phyloP scores from a whole-genome alignment of 1,140 invertebrate genomes.

The Laupala kohalensis region DNA sequence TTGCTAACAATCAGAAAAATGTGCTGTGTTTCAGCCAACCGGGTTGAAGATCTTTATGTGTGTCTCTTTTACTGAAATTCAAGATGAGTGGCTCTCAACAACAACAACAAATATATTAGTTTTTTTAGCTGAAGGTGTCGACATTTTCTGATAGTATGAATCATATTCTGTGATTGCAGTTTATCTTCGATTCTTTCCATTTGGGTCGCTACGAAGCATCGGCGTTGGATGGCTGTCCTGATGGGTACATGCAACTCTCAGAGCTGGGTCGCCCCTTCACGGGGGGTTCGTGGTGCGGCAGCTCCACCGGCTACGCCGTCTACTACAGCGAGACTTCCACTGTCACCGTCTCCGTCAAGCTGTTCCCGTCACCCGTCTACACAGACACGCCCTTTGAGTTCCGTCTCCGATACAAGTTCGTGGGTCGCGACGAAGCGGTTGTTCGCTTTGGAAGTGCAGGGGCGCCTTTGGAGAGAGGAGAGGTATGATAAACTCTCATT shows the following conservation, averaged over 20 bases:
- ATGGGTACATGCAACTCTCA: constrained; percentile 54
- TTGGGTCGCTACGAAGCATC: constrained; percentile 54
- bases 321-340: constrained; percentile 77
- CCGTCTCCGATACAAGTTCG: constrained; percentile 62
- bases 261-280: constrained; percentile 69
- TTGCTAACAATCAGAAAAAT: too few relatives aligned
- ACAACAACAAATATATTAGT: too few relatives aligned
- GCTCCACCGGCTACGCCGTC: constrained; percentile 55
- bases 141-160: too few relatives aligned
- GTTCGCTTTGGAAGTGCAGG: constrained; percentile 58
- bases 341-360: constrained; percentile 56
- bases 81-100: too few relatives aligned
- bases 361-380: constrained; percentile 50
- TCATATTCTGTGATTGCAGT: constrained; percentile 37
- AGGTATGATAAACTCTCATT: too few relatives aligned
- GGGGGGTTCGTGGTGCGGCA: constrained; percentile 71
- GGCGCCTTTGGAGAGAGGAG: constrained; percentile 56
- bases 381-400: constrained; percentile 55
- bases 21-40: too few relatives aligned
- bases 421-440: constrained; percentile 55
- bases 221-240: constrained; percentile 34
- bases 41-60: too few relatives aligned
- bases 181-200: constrained; percentile 71
- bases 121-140: too few relatives aligned
- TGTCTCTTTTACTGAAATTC: too few relatives aligned